Conservation (phyloP, 2,888 invertebrate genomes). For the Ochropacha duplaris region DNA sequence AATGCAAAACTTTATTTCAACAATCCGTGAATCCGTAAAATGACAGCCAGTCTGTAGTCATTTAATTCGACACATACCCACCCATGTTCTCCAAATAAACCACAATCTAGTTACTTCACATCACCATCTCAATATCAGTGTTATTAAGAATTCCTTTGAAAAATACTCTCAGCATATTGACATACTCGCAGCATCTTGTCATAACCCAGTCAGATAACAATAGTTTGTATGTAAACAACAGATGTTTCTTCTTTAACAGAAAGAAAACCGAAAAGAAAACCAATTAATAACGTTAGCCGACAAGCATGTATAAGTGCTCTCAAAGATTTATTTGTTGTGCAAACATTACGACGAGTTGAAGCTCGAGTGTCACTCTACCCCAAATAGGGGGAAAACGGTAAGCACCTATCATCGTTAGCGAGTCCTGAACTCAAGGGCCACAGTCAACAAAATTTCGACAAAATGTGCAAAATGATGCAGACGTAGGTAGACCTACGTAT, state of each 20-base stretch:
- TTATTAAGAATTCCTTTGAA: background rate
- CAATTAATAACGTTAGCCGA: conserved; percentile 1
- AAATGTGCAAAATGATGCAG: background rate
- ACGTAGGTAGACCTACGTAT: too few species aligned
- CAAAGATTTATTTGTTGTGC: background rate
- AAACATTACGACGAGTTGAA: background rate
- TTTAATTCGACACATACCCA: background rate
- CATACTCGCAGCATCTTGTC: background rate
- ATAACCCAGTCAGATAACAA: background rate
- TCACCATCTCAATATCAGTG: background rate
- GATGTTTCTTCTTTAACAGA: background rate
- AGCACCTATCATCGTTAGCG: conserved; percentile 15
- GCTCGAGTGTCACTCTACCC: background rate
- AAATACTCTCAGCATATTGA: background rate
- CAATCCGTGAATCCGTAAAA: background rate
- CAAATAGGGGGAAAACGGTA: background rate
- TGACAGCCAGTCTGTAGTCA: background rate
- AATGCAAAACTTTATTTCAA: background rate
- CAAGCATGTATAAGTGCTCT: background rate
- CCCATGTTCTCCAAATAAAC: background rate
- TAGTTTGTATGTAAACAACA: background rate
- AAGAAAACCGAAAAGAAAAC: background rate
- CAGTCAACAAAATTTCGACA: conserved; percentile 9
- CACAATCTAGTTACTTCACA: background rate
- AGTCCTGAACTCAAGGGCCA: conserved; percentile 12